Evolutionary conservation across 30 jellyfish, hydroid and myxozoan genomes (phyloP).

Genomic region (Aurelia aurita complex sp. Pacific): DNA sequence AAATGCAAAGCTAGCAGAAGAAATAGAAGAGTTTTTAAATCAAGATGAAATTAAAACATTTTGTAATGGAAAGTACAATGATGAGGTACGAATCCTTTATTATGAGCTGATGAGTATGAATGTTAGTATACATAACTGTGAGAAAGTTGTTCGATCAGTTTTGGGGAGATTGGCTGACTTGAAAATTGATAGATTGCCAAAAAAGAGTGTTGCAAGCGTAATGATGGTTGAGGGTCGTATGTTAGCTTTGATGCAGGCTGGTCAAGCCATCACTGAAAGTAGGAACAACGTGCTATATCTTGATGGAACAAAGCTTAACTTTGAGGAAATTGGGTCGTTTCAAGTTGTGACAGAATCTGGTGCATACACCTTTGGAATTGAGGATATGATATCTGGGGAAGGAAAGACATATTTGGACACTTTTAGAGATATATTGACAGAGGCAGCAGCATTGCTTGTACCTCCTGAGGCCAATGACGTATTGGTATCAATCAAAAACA

Average conservation of each 20-base stretch:
- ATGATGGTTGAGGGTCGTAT: constrained; percentile 34
- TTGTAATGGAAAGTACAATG: not conserved
- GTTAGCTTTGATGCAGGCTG: constrained; percentile 15
- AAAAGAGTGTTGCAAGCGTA: constrained; percentile 12
- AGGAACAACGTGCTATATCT: constrained; percentile 18
- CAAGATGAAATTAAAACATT: constrained; percentile 10
- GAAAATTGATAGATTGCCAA: constrained; percentile 24
- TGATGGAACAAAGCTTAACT: constrained; percentile 34
- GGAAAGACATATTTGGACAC: constrained; percentile 11
- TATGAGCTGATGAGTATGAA: constrained; percentile 23
- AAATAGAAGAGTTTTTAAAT: constrained; percentile 2
- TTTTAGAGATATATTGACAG: constrained; percentile 5
- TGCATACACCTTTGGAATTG: constrained; percentile 23
- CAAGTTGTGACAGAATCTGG: constrained; percentile 37
- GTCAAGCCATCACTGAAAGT: not conserved
- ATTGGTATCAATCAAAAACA: not conserved
- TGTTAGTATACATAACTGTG: constrained; percentile 9
- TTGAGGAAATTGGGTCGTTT: constrained; percentile 13
- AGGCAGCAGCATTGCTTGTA: constrained; percentile 19
- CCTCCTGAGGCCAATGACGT: constrained; percentile 7
- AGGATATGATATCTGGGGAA: constrained; percentile 22
- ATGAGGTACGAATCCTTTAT: constrained; percentile 16
- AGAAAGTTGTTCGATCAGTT: constrained; percentile 13
- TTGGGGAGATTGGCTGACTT: constrained; percentile 1
- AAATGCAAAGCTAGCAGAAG: constrained; percentile 2